A percentile compares a stretch with the other conserved stretches of the same genome.
Conservation (phyloP, 2,888 invertebrate species). For the Dryocosmus kuriphilus region DNA sequence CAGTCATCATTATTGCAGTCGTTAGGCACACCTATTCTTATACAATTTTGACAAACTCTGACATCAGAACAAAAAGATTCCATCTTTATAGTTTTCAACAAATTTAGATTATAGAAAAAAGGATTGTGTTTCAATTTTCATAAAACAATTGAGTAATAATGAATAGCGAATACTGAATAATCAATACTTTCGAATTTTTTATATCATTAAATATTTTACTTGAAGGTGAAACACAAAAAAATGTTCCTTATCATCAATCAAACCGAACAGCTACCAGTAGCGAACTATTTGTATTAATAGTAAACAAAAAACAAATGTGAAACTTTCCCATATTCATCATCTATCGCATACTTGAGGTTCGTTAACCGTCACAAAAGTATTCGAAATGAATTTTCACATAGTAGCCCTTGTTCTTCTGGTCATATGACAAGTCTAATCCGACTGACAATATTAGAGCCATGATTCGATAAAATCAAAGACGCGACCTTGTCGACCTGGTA, state of each 20-base stretch:
- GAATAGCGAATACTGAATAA: no score
- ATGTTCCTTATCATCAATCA: neutral
- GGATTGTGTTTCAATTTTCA: no score
- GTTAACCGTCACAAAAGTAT: neutral
- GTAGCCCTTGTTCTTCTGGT: constrained; percentile 36
- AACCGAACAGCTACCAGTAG: neutral
- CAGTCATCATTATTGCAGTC: neutral
- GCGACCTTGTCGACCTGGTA: constrained; percentile 40
- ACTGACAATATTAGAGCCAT: constrained; percentile 20
- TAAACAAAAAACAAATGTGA: neutral
- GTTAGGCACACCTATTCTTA: neutral
- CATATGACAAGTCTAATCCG: constrained; percentile 28
- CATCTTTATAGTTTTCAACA: neutral
- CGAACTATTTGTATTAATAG: neutral
- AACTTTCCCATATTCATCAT: neutral
- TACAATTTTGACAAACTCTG: neutral
- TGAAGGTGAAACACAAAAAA: neutral
- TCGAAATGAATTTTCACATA: constrained; percentile 21
- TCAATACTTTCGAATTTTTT: no score
- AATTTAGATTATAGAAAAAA: no score
- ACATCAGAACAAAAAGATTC: neutral
- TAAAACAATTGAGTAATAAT: no score
- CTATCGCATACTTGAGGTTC: neutral
- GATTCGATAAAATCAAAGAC: constrained; percentile 38
- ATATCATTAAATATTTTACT: neutral